Evolutionary conservation across 2,888 invertebrate genomes (phyloP), one percentile per base, ranked within the genome.

Genomic region (Proisotoma minuta): DNA sequence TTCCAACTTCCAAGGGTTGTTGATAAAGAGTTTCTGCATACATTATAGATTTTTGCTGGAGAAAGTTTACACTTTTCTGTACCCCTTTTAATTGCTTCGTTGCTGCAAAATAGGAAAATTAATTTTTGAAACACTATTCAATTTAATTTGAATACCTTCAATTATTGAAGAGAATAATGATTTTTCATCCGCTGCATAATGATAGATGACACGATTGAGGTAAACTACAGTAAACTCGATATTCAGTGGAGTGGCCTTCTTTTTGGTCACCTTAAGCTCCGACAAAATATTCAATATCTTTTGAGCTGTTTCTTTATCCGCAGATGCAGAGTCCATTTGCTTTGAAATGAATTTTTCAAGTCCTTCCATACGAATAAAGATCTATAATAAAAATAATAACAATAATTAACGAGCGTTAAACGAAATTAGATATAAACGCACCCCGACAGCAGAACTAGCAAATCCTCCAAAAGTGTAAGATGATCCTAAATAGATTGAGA

Each of bases 1-100:
- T 64, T 22, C 73, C 73, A 40, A 72, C 68, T 62, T 73, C 73
- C 59, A 73, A 57, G 0, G 73, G 73, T 47, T 72, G 71, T 43
- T 73, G 69, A 34, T 73, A 69, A n/a, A 61, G 20, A 0, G 63
- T 54, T 27, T 71, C 72, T 1, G 65, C 69, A 0, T 62, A 3
- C 10, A 54, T n/a, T 18, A 54, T 20, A 2, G 54, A 54, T 34
- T 39, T 29, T 39, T 10, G 8, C 12, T 10, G 34, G 34, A 34
- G 8, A 34, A 10, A 10, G 34, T 34, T 34, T 8, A 34, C 34
- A 34, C 8, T 47, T 47, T 10, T n/a, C 5, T 5, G 5, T 10
- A 47, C 3, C 15, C 26, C 28, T 27, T 4, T 28, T 2, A 28
- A 10, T 20, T 52, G 22, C 28, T 52, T 24, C 3, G 18, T 28